These are phyloP conservation scores for Sebastes steindachneri DNA, from an alignment of 2,797 vertebrate genomes.

Conservation along the genomic window DNA sequence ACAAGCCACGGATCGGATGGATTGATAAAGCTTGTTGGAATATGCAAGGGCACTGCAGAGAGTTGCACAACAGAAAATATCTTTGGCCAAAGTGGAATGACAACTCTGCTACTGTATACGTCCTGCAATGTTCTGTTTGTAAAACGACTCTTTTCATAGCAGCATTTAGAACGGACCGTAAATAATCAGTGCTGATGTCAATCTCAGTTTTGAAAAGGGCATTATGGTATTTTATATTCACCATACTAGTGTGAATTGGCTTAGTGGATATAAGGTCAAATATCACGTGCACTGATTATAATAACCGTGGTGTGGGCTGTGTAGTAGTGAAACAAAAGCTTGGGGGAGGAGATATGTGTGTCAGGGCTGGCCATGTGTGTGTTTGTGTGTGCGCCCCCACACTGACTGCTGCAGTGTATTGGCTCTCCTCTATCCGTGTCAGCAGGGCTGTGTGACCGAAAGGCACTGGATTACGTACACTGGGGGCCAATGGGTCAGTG, in stretches of 20 bases:
- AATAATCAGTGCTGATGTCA: conserved; percentile 21
- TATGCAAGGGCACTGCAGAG: conserved; percentile 17
- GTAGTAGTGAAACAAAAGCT: conserved; percentile 64
- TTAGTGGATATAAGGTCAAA: conserved; percentile 55
- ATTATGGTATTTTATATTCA: conserved; percentile 22
- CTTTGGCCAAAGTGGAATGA: conserved; percentile 31
- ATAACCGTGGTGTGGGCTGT: conserved; percentile 21
- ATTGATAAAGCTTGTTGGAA: conserved; percentile 31
- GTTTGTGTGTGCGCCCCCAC: conserved; percentile 19
- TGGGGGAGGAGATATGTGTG: conserved; percentile 69
- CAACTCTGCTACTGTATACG: background rate
- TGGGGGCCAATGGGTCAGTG: conserved; percentile 77
- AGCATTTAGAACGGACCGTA: background rate
- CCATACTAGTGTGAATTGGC: conserved; percentile 27
- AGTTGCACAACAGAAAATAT: conserved; percentile 26
- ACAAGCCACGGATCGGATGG: background rate
- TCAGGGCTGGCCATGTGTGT: conserved; percentile 42
- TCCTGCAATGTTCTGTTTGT: conserved; percentile 11
- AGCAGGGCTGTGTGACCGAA: conserved; percentile 70
- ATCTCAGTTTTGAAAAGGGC: background rate
- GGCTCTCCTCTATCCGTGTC: conserved; percentile 63
- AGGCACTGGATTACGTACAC: conserved; percentile 76
- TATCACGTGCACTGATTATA: conserved; percentile 45
- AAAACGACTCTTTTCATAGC: conserved; percentile 38
- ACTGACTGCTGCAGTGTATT: conserved; percentile 49